Conservation (phyloP, 2,113 vertebrate genomes). For the Oreochromis tanganicae region DNA sequence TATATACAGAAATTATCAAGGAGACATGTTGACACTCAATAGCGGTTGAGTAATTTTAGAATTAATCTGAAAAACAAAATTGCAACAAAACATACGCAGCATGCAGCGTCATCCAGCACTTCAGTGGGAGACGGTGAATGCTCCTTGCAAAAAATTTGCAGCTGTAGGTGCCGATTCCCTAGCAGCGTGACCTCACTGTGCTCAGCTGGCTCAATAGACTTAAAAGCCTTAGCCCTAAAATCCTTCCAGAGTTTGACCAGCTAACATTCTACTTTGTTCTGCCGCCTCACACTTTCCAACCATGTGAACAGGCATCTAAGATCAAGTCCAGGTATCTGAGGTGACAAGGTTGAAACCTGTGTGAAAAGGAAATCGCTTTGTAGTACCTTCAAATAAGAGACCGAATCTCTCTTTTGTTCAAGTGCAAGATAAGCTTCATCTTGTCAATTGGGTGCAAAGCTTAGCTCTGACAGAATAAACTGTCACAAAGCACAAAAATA, state of each 20-base stretch:
- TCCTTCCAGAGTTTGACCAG: background rate
- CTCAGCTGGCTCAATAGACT: conserved; percentile 15
- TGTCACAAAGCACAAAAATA: background rate
- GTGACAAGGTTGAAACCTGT: conserved; percentile 2
- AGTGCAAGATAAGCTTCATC: background rate
- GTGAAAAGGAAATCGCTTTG: background rate
- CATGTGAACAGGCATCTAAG: conserved; percentile 34
- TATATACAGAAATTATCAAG: background rate
- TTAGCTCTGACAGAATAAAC: background rate
- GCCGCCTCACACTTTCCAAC: conserved; percentile 20
- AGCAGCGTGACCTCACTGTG: conserved; percentile 34
- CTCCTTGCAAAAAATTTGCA: background rate
- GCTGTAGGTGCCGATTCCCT: background rate
- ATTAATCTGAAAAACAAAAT: background rate
- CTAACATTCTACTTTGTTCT: conserved; percentile 29
- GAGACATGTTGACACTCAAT: background rate
- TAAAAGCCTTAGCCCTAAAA: conserved; percentile 1
- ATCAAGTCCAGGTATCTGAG: conserved; percentile 32
- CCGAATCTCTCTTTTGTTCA: background rate
- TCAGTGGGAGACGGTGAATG: background rate
- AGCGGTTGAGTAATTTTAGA: background rate
- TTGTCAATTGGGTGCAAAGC: background rate
- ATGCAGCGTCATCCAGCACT: background rate
- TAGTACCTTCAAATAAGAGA: background rate
- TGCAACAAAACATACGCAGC: background rate